Conservation (phyloP, 2,113 vertebrate species). For the Sylvietta virens region DNA sequence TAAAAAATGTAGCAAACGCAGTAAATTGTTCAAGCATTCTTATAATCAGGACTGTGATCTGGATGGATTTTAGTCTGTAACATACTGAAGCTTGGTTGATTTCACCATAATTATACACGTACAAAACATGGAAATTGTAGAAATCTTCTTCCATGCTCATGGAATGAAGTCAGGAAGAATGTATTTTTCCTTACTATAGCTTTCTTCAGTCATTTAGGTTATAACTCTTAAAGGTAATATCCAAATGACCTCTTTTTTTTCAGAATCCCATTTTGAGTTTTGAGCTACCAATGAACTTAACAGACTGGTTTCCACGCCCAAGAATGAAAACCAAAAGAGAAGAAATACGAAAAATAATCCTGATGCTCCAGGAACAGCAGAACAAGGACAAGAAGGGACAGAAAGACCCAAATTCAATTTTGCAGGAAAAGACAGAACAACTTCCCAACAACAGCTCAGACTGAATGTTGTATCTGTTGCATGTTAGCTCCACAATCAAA, state of each 20-base stretch:
- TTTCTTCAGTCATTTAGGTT: background rate
- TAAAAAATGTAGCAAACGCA: background rate
- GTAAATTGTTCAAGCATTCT: background rate
- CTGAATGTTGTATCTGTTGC: conserved; percentile 62
- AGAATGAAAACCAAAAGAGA: conserved; percentile 97
- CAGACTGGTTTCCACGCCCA: conserved; percentile 92
- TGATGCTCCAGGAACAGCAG: conserved; percentile 86
- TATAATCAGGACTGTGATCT: background rate
- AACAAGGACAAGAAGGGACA: conserved; percentile 76
- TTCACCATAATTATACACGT: background rate
- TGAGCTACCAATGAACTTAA: conserved; percentile 90
- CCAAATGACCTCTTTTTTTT: background rate
- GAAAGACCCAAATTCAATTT: conserved; percentile 61
- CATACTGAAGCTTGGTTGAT: background rate
- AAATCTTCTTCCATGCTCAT: background rate
- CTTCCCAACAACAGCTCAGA: conserved; percentile 71
- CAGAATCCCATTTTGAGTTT: conserved; percentile 92
- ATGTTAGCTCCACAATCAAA: conserved; percentile 58
- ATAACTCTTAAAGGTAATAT: background rate
- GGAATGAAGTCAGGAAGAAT: background rate
- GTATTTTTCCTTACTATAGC: background rate
- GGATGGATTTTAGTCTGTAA: background rate
- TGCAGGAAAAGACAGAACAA: conserved; percentile 62
- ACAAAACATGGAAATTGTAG: background rate
- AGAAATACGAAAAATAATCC: conserved; percentile 90